These are phyloP conservation scores for Pangasius krempfi DNA, from an alignment of 2,797 vertebrate species.

Conservation along the genomic window DNA sequence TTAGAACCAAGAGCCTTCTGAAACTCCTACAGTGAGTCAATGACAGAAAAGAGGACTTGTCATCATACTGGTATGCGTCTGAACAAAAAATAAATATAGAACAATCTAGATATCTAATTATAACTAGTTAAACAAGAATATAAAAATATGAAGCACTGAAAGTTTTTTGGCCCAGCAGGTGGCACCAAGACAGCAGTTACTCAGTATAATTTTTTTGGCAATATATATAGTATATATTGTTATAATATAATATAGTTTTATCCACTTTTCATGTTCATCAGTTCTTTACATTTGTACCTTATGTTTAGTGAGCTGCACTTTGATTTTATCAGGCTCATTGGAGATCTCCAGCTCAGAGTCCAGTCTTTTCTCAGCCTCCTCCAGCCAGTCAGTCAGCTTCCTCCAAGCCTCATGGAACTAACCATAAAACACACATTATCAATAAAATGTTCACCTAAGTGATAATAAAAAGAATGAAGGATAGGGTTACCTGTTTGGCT, in stretches of 20 bases:
- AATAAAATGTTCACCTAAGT: not conserved
- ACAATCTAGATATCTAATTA: not conserved
- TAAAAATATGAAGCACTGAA: not conserved
- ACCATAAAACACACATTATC: conserved; percentile 10
- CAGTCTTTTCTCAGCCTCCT: conserved; percentile 93
- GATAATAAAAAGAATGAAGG: not conserved
- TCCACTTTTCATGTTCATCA: not conserved
- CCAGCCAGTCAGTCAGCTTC: conserved; percentile 95
- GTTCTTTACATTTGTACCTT: conserved; percentile 77
- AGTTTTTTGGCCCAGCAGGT: conserved; percentile 4
- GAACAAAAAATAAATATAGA: not conserved
- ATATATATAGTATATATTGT: too few species aligned
- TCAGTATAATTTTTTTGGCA: not conserved
- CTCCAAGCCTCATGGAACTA: conserved; percentile 99
- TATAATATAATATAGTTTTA: not conserved
- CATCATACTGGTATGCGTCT: not conserved
- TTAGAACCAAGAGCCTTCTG: conserved; percentile 96
- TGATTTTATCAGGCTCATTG: conserved; percentile 98
- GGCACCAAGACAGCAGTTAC: not conserved
- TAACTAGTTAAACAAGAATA: not conserved
- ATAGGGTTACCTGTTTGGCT: conserved; percentile 88
- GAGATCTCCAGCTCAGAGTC: conserved; percentile 97
- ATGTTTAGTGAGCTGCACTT: conserved; percentile 93
- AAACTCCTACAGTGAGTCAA: conserved; percentile 82
- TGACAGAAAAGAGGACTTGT: not conserved